phyloP scores from a whole-genome alignment of 2,797 vertebrate genomes.

The Channallabes apus region DNA sequence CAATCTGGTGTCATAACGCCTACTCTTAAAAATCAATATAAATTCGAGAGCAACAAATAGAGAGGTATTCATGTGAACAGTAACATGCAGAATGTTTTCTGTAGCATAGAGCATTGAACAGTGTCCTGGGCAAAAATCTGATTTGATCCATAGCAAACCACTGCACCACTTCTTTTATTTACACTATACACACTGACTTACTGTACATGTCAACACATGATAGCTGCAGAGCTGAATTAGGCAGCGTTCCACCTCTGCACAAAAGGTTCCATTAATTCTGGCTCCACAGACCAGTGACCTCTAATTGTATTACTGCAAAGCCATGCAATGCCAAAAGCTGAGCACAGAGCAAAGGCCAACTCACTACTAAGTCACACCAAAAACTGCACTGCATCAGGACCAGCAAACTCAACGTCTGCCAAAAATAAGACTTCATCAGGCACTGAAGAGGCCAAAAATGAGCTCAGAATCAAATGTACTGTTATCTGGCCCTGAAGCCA shows the following conservation, averaged over 20 bases:
- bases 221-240: background rate
- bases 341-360: background rate
- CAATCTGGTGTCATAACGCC: background rate
- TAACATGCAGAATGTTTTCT: background rate
- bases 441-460: background rate
- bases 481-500: background rate
- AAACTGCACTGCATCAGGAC: background rate
- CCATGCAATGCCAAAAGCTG: slow-evolving; percentile 8
- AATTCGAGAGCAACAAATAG: background rate
- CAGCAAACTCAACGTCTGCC: background rate
- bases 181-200: background rate
- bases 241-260: background rate
- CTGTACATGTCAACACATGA: background rate
- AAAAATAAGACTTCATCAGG: background rate
- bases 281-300: background rate
- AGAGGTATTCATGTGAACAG: background rate
- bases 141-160: background rate
- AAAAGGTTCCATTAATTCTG: background rate
- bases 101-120: background rate
- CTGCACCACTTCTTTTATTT: background rate
- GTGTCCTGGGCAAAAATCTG: background rate
- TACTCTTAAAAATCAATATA: background rate
- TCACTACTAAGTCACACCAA: background rate
- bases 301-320: background rate
- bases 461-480: background rate